Evolutionary conservation across 2,888 invertebrate species (phyloP), one percentile per base, ranked within the genome.

Genomic region (Drosophila heteroneura): DNA sequence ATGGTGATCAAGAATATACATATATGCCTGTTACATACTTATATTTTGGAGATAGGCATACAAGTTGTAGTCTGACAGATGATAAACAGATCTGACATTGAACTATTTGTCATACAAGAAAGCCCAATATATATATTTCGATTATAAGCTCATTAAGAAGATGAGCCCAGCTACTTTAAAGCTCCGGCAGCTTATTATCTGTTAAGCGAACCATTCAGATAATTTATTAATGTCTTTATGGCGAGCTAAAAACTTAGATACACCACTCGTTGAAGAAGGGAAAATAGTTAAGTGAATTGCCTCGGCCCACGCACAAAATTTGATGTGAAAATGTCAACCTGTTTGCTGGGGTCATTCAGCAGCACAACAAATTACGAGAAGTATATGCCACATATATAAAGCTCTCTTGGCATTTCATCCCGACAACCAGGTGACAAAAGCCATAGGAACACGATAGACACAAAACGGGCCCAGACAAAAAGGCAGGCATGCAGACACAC

Each of bases 261-360:
- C 10, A 47, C 30, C 39, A 41, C 41, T 22, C 66, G 49, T 68
- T 81, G 59, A 49, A 53, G 44, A 41, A n/a, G 60, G 28, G 10
- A 26, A 56, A 62, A 70, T 67, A 75, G 57, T 70, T 70, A 64
- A 59, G 65, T 59, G 74, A 73, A 70, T 70, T 77, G 68, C 51
- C 37, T 19, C 60, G 60, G 32, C 53, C 54, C 49, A 16, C 4
- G 26, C 35, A 19, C 22, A 6, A 41, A 35, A 68, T 76, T 76
- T 61, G 66, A 84, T 85, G 90, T 67, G 90, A 90, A 85, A 85
- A 81, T 83, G 68, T 74, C 90, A 88, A 90, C 81, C 83, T 82
- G 85, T 76, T 88, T 88, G 72, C 76, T 85, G 72, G 61, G 70
- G 74, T 72, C 70, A 77, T 65, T 62, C 77, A 68, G 60, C 56